phyloP scores from a whole-genome alignment of 2,888 invertebrate genomes.

The Eilema sororculum region DNA sequence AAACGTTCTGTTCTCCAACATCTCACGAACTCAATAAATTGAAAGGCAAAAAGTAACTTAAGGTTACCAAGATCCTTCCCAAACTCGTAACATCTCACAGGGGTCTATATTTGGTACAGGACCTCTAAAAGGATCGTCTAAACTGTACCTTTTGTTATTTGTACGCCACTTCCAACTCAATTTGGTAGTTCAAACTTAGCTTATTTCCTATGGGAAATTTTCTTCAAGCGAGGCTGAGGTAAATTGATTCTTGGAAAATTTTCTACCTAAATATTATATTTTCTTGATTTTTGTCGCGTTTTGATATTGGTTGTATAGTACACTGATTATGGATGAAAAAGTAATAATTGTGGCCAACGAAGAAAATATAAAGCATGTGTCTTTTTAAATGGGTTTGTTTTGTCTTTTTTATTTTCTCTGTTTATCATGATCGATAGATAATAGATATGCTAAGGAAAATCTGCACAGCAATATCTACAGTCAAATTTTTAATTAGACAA shows the following conservation, averaged over 20 bases:
- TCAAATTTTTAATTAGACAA: no score
- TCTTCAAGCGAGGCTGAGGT: constrained; percentile 31
- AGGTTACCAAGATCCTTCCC: constrained; percentile 18
- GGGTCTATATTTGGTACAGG: constrained; percentile 31
- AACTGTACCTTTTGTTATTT: constrained; percentile 44
- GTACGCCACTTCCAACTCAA: constrained; percentile 58
- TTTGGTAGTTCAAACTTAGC: constrained; percentile 67
- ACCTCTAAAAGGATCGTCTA: constrained; percentile 25
- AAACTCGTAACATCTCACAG: constrained; percentile 29
- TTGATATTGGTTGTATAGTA: background rate
- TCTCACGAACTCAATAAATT: constrained; percentile 21
- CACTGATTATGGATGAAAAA: background rate
- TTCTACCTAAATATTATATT: constrained; percentile 20
- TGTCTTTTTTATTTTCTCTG: no score
- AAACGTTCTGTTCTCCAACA: constrained; percentile 8
- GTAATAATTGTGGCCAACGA: background rate
- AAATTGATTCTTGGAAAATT: constrained; percentile 49
- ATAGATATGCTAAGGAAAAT: no score
- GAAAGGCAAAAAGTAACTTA: constrained; percentile 19
- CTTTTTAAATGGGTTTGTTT: no score
- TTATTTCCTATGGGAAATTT: constrained; percentile 71
- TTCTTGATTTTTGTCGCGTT: constrained; percentile 18
- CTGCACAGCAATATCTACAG: no score
- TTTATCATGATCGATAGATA: no score
- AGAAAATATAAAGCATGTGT: no score